These are phyloP conservation scores for Schizotus pectinicornis DNA, from an alignment of 2,888 invertebrate genomes.

Conservation along the genomic window DNA sequence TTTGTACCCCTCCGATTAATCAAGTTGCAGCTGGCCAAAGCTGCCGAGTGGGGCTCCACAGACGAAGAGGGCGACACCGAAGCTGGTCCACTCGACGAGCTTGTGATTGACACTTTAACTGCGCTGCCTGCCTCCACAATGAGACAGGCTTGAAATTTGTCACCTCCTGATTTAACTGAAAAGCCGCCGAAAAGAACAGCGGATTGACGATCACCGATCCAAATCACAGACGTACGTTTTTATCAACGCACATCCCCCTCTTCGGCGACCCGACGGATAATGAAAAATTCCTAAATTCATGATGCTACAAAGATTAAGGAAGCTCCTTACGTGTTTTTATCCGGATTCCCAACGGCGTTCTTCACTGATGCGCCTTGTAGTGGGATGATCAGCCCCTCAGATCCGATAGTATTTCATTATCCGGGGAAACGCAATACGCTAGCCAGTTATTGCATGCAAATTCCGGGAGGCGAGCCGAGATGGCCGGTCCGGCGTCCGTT, in stretches of 20 bases:
- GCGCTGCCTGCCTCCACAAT: constrained; percentile 40
- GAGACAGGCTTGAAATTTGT: constrained; percentile 46
- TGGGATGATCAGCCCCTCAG: constrained; percentile 5
- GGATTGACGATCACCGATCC: constrained; percentile 6
- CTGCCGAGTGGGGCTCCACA: constrained; percentile 10
- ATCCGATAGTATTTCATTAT: constrained; percentile 51
- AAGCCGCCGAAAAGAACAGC: constrained; percentile 30
- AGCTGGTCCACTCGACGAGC: constrained; percentile 33
- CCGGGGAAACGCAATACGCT: constrained; percentile 41
- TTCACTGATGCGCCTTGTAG: constrained; percentile 3
- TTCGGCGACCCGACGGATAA: constrained; percentile 3
- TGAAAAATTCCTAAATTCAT: constrained; percentile 20
- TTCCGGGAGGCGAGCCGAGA: constrained; percentile 46
- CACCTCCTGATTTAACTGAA: constrained; percentile 43
- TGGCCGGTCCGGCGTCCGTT: constrained; percentile 27
- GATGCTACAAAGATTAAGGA: constrained; percentile 11
- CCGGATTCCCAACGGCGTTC: constrained; percentile 25
- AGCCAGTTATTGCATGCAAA: constrained; percentile 56
- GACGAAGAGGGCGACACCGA: constrained; percentile 14
- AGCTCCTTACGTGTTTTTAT: constrained; percentile 25
- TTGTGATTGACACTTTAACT: constrained; percentile 51
- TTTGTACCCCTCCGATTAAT: constrained; percentile 39
- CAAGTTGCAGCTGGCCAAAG: constrained; percentile 36
- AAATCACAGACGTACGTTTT: constrained; percentile 2
- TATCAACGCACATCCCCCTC: constrained; percentile 5